A percentile compares a stretch with the other conserved stretches of the same genome.
Evolutionary conservation across 2,888 invertebrate genomes (phyloP).

Genomic region (Pterobdella sp.): DNA sequence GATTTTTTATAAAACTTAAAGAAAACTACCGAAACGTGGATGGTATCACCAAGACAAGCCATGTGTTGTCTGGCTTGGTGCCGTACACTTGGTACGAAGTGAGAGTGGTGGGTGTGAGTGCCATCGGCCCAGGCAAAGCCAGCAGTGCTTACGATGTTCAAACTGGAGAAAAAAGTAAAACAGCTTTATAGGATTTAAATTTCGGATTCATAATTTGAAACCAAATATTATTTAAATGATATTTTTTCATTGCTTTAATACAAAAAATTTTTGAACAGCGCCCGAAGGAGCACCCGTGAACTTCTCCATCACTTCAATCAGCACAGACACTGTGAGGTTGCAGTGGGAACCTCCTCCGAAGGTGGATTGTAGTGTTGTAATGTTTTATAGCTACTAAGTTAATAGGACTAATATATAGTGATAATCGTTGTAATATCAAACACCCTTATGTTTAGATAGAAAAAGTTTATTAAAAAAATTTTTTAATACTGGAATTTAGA

Average conservation of each 20-base stretch:
- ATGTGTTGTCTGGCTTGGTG: conserved; percentile 69
- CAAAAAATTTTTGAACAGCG: conserved; percentile 38
- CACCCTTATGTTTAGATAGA: no score
- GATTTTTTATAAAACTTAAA: no score
- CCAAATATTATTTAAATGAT: background rate
- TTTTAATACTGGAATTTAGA: no score
- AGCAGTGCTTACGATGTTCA: conserved; percentile 81
- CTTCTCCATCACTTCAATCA: conserved; percentile 74
- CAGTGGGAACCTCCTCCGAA: conserved; percentile 62
- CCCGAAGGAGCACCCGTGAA: conserved; percentile 52
- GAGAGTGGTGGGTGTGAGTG: conserved; percentile 87
- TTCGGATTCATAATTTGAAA: background rate
- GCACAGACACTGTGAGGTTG: conserved; percentile 57
- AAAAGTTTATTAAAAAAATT: no score
- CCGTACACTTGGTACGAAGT: conserved; percentile 94
- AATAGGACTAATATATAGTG: background rate
- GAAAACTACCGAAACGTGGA: conserved; percentile 77
- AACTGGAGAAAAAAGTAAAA: conserved; percentile 66
- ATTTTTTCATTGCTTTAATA: background rate
- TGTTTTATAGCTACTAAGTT: background rate
- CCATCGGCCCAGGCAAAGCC: conserved; percentile 81
- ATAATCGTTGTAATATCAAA: background rate
- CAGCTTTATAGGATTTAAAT: background rate
- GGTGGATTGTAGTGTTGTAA: conserved; percentile 43
- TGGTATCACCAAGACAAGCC: conserved; percentile 84